Evolutionary conservation across 2,113 vertebrate genomes (phyloP).

Genomic region (Balaeniceps rex): DNA sequence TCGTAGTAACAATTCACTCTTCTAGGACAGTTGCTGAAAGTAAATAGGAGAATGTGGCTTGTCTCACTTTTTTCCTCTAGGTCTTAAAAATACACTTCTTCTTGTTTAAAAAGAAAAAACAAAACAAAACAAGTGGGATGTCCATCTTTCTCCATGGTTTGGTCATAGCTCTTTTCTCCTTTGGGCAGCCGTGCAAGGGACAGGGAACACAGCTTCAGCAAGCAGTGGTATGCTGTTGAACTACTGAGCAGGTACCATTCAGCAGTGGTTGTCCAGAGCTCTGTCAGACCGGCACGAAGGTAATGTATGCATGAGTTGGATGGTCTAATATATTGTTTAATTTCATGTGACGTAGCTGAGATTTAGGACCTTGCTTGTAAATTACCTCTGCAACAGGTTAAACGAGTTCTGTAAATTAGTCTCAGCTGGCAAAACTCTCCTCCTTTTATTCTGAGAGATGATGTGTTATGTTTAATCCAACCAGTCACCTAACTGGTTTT

Average conservation of each 20-base stretch:
- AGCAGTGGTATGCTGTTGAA: not conserved
- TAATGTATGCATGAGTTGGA: not conserved
- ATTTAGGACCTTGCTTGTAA: not conserved
- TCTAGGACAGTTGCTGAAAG: not conserved
- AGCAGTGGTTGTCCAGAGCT: not conserved
- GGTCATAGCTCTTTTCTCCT: not conserved
- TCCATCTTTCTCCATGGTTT: not conserved
- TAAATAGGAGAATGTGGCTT: not conserved
- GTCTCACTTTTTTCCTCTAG: not conserved
- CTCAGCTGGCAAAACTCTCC: not conserved
- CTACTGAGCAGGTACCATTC: not conserved
- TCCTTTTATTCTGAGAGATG: not conserved
- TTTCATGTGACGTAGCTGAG: not conserved
- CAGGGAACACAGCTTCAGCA: not conserved
- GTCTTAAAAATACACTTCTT: not conserved
- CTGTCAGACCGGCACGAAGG: not conserved
- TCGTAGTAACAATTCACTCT: not conserved
- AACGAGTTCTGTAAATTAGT: not conserved
- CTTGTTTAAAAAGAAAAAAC: not conserved
- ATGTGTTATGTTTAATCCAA: not conserved
- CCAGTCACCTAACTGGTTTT: not conserved
- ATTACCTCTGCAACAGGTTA: not conserved
- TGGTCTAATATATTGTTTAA: not conserved
- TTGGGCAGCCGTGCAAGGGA: not conserved
- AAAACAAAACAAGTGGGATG: not conserved